phyloP scores from a whole-genome alignment of 2,888 invertebrate species.

The Ashinkailepas kermadecensis region DNA sequence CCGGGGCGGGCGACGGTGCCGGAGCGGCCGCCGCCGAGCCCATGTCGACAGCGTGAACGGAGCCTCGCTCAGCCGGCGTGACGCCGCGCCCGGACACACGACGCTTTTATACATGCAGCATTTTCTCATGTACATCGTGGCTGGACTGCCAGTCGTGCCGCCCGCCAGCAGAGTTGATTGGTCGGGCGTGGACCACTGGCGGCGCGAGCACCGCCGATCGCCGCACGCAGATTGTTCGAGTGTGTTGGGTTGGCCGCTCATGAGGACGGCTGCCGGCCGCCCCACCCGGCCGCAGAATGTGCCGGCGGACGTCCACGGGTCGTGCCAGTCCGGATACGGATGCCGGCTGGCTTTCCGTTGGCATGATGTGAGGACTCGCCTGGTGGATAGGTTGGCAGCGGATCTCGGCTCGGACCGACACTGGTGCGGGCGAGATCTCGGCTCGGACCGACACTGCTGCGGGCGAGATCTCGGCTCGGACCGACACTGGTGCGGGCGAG shows the following conservation, averaged over 20 bases:
- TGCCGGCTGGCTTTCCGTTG: too few relatives aligned
- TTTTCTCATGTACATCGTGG: slow-evolving; percentile 2
- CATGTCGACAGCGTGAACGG: slow-evolving; percentile 7
- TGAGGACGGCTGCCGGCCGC: neutral
- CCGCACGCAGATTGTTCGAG: neutral
- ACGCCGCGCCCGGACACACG: neutral
- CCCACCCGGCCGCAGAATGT: neutral
- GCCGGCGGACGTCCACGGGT: neutral
- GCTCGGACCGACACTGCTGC: too few relatives aligned
- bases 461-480: too few relatives aligned
- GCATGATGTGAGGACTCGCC: too few relatives aligned
- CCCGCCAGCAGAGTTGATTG: neutral
- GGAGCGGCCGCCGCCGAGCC: neutral
- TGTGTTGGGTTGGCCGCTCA: neutral
- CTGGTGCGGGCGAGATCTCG: too few relatives aligned
- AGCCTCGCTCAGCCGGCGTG: too few relatives aligned
- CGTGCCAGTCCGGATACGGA: too few relatives aligned
- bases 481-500: too few relatives aligned
- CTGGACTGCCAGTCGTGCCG: neutral
- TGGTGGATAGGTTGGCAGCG: too few relatives aligned
- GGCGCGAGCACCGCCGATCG: neutral
- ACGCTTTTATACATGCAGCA: neutral
- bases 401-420: too few relatives aligned
- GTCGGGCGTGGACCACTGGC: neutral
- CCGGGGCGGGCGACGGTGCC: neutral